phyloP scores from a whole-genome alignment of 2,888 invertebrate species.

The Lydus trimaculatus region DNA sequence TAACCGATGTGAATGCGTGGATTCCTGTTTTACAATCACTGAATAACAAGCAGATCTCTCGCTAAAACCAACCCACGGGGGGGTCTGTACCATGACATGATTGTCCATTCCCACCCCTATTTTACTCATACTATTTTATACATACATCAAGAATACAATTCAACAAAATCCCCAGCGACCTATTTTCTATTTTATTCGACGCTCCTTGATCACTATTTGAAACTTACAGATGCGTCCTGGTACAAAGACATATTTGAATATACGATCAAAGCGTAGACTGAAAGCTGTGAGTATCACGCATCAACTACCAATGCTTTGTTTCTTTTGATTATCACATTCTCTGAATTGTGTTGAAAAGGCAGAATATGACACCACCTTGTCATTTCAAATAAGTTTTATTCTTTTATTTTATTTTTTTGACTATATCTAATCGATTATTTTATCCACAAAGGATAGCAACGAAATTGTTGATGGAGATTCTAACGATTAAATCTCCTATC shows the following conservation, averaged over 20 bases:
- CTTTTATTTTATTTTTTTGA: slow-evolving; percentile 14
- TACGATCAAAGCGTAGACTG: slow-evolving; percentile 50
- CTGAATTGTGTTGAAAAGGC: slow-evolving; percentile 45
- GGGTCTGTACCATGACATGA: slow-evolving; percentile 13
- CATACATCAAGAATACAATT: slow-evolving; percentile 24
- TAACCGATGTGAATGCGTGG: slow-evolving; percentile 36
- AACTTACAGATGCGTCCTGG: slow-evolving; percentile 41
- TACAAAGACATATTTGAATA: slow-evolving; percentile 55
- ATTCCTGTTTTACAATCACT: slow-evolving; percentile 28
- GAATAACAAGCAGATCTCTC: slow-evolving; percentile 20
- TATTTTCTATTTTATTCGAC: slow-evolving; percentile 28
- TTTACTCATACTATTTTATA: slow-evolving; percentile 1
- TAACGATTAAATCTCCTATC: not conserved
- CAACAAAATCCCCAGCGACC: slow-evolving; percentile 23
- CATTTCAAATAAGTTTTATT: slow-evolving; percentile 21
- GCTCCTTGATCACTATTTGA: slow-evolving; percentile 36
- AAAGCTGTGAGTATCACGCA: slow-evolving; percentile 43
- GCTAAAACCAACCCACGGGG: not conserved
- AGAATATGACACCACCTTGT: slow-evolving; percentile 48
- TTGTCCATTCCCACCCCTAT: not conserved
- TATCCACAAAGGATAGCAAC: slow-evolving; percentile 14
- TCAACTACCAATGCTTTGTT: slow-evolving; percentile 51
- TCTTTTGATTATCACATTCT: slow-evolving; percentile 56
- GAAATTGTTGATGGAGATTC: not conserved
- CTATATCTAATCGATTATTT: slow-evolving; percentile 7